A percentile compares a stretch with the other conserved stretches of the same genome.
These are phyloP conservation scores for Epirrita christyi DNA, from an alignment of 2,888 invertebrate genomes.

Conservation along the genomic window DNA sequence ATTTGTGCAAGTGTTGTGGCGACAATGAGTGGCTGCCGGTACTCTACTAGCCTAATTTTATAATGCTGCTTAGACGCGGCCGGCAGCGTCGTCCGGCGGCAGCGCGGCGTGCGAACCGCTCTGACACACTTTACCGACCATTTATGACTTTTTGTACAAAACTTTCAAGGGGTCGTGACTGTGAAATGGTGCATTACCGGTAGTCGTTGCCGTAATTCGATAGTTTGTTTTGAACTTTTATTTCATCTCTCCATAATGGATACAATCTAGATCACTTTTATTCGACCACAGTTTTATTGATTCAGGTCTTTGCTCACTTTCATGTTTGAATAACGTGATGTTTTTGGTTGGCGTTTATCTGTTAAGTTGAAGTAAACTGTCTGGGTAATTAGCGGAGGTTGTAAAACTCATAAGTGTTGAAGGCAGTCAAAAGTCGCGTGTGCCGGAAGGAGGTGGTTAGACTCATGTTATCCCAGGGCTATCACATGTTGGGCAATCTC, in stretches of 20 bases:
- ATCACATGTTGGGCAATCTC: constrained; percentile 66
- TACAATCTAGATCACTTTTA: constrained; percentile 49
- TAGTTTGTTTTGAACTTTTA: constrained; percentile 63
- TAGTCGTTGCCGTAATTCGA: constrained; percentile 52
- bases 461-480: constrained; percentile 71
- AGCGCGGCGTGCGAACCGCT: constrained; percentile 72
- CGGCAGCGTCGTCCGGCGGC: constrained; percentile 36
- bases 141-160: constrained; percentile 68
- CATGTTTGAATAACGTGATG: constrained; percentile 43
- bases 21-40: constrained; percentile 43
- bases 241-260: constrained; percentile 54
- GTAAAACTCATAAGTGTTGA: constrained; percentile 54
- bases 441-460: constrained; percentile 74
- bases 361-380: constrained; percentile 43
- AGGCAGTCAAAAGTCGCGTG: constrained; percentile 67
- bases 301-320: constrained; percentile 42
- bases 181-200: constrained; percentile 77
- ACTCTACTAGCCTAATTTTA: constrained; percentile 68
- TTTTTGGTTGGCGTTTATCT: constrained; percentile 39
- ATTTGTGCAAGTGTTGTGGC: constrained; percentile 63
- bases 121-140: constrained; percentile 66
- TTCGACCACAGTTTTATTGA: constrained; percentile 12
- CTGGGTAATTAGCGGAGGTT: constrained; percentile 64
- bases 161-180: constrained; percentile 75
- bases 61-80: constrained; percentile 53